phyloP scores from a whole-genome alignment of 2,888 invertebrate genomes.

The Euphydryas editha region DNA sequence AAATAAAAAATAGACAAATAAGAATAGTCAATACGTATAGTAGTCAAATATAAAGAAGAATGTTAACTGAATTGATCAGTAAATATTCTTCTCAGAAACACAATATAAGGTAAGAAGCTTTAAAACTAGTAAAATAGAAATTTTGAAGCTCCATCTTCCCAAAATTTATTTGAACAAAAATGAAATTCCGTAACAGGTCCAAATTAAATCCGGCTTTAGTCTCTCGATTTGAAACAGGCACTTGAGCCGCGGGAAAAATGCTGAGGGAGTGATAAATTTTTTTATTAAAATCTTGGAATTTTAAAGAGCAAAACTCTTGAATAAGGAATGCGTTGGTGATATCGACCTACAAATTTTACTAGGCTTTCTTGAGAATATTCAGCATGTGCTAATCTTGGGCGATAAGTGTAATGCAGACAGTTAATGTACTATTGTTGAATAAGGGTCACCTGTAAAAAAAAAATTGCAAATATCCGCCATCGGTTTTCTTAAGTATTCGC shows the following conservation, averaged over 20 bases:
- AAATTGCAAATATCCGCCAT: too few species aligned
- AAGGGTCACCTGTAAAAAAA: background rate
- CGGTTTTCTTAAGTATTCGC: too few species aligned
- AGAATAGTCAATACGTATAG: too few species aligned
- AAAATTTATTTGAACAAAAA: slow-evolving; percentile 33
- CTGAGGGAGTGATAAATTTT: slow-evolving; percentile 34
- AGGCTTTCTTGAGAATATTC: slow-evolving; percentile 21
- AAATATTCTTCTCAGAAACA: background rate
- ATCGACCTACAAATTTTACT: slow-evolving; percentile 32
- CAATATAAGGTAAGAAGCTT: background rate
- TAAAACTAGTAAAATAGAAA: slow-evolving; percentile 2
- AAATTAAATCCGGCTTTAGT: slow-evolving; percentile 39
- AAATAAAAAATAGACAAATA: too few species aligned
- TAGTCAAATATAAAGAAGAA: too few species aligned
- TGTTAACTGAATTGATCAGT: too few species aligned
- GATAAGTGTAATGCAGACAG: background rate
- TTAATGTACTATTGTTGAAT: background rate
- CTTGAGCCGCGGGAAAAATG: slow-evolving; percentile 33
- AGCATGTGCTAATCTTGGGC: slow-evolving; percentile 8
- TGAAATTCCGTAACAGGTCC: slow-evolving; percentile 36
- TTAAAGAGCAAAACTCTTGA: slow-evolving; percentile 32
- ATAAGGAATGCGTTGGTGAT: slow-evolving; percentile 24
- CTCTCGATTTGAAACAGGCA: slow-evolving; percentile 37
- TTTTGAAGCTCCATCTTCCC: slow-evolving; percentile 19
- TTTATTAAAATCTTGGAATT: slow-evolving; percentile 38